Percentiles rank a stretch among this genome's conserved stretches.
Evolutionary conservation across 1,140 invertebrate genomes (phyloP).

Genomic region (Drosophila novamexicana): DNA sequence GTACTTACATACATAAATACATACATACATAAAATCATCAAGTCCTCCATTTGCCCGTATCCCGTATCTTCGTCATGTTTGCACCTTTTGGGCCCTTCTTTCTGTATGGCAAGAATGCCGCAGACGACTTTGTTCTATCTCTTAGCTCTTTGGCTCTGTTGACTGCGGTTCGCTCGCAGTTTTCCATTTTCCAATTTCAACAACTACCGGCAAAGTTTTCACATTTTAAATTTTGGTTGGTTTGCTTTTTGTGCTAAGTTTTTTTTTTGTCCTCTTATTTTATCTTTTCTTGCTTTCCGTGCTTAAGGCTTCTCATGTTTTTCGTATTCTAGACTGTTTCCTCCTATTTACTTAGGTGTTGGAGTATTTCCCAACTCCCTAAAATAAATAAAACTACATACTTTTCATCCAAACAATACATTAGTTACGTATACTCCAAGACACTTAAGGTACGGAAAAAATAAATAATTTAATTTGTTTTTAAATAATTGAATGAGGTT

Average conservation of each 20-base stretch:
- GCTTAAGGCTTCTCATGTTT: not conserved
- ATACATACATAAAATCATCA: conserved; percentile 50
- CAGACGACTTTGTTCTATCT: conserved; percentile 46
- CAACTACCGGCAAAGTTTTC: conserved; percentile 63
- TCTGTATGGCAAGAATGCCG: conserved; percentile 47
- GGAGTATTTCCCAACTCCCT: conserved; percentile 15
- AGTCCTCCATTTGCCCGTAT: conserved; percentile 63
- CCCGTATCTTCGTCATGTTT: conserved; percentile 46
- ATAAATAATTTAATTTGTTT: not conserved
- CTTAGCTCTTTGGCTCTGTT: conserved; percentile 50
- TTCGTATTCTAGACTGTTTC: conserved; percentile 15
- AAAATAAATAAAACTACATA: conserved; percentile 14
- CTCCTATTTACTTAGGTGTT: conserved; percentile 4
- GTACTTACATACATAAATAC: conserved; percentile 20
- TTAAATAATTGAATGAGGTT: not conserved
- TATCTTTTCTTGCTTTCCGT: not conserved
- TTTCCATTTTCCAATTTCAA: conserved; percentile 58
- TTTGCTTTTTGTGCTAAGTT: conserved; percentile 53
- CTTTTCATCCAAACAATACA: not conserved
- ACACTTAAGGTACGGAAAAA: not conserved
- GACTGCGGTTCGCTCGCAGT: conserved; percentile 59
- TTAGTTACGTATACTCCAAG: not conserved
- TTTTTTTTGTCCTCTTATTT: conserved; percentile 35
- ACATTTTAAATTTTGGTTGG: conserved; percentile 77
- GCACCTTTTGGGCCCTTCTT: conserved; percentile 52